Base-by-base conservation (phyloP, 2,113 vertebrate species). In the Crocuta crocuta region DNA sequence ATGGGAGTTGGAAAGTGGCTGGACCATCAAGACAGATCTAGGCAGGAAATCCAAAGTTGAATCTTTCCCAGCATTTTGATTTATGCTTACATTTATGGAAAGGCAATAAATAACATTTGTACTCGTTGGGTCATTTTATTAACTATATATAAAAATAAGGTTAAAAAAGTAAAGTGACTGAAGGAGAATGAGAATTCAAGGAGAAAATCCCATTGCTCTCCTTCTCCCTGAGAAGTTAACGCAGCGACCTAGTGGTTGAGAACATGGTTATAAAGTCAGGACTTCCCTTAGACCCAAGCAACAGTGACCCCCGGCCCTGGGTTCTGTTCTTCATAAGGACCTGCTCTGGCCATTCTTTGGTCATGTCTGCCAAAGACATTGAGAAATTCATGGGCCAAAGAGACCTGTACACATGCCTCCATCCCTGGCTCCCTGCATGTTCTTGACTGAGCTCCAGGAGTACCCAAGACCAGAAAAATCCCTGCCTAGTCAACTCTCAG, bases 221-320 rank as follows among this genome's bases (percentile, higher is more conserved):
- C 10, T 13, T 76, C 1, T 73, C n/a, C 31, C 3, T 76, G 84
- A 89, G 19, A n/a, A 84, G 55, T 19, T 35, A 4, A 9, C 23
- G 21, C 4, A 50, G 5, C 2, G 6, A 26, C 35, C 8, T 9
- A 43, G 9, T 19, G 12, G 7, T 48, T 43, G n/a, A 65, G 70
- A 23, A 6, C 50, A 10, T 21, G 16, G 31, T 4, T 71, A 61
- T 28, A 21, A 66, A 31, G 16, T 39, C 24, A 63, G 35, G 10
- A 39, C 24, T 26, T 89, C 5, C 33, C 10, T 53, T 81, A 31
- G 15, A 80, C 8, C 23, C 35, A 31, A 12, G 24, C 31, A 31
- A 15, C 15, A 12, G 68, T 0, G 0, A 35, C 12, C 4, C 4
- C 7, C 16, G 1, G 4, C 7, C 16, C 33, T 66, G 33, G 43